Percentiles rank a stretch among this genome's conserved stretches.
Evolutionary conservation across 2,113 vertebrate genomes (phyloP).

Genomic region (Oryzias celebensis): DNA sequence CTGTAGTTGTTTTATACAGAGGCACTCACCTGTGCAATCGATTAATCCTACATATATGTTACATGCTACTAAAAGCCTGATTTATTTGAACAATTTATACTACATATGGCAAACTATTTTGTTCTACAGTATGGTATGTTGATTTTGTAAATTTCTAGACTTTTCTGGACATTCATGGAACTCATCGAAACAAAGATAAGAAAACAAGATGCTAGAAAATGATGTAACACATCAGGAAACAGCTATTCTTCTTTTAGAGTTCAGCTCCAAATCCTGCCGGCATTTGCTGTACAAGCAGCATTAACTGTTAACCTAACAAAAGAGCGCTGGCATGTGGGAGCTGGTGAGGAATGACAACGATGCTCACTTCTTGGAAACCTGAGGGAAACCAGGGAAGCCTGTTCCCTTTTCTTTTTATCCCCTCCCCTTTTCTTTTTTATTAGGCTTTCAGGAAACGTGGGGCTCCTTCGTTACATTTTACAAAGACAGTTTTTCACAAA

Average conservation of each 20-base stretch:
- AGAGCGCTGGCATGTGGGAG: constrained; percentile 34
- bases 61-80: too few relatives aligned
- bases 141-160: background rate
- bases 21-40: too few relatives aligned
- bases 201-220: constrained; percentile 8
- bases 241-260: background rate
- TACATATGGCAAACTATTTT: background rate
- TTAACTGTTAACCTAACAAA: constrained; percentile 23
- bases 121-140: background rate
- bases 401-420: background rate
- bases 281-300: too few relatives aligned
- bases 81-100: too few relatives aligned
- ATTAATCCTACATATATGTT: too few relatives aligned
- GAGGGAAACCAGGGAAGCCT: constrained; percentile 12
- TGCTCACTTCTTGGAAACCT: constrained; percentile 17
- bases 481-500: too few relatives aligned
- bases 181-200: background rate
- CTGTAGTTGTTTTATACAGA: too few relatives aligned
- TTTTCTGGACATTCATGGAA: background rate
- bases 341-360: constrained; percentile 52
- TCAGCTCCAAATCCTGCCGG: too few relatives aligned
- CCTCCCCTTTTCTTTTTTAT: too few relatives aligned
- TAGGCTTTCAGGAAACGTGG: too few relatives aligned
- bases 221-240: constrained; percentile 4
- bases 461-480: too few relatives aligned